Conservation (phyloP, 1,140 invertebrate genomes). For the Heliconius hermathena region DNA sequence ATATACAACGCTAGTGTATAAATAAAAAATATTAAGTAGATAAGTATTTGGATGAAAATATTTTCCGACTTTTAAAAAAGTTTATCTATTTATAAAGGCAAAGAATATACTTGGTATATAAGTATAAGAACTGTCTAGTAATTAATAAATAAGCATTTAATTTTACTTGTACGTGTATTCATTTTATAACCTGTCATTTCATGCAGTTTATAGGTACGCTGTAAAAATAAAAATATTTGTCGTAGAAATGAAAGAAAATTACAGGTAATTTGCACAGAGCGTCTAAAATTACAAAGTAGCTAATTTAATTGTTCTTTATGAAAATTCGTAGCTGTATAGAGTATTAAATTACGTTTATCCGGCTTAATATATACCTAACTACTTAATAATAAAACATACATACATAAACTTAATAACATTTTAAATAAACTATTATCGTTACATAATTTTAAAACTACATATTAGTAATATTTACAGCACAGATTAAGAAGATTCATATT, state of each 20-base stretch:
- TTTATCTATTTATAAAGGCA: too few relatives aligned
- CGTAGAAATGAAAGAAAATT: neutral
- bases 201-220: neutral
- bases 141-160: neutral
- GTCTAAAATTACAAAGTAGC: conserved; percentile 2
- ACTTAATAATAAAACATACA: too few relatives aligned
- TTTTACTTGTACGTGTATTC: neutral
- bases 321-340: neutral
- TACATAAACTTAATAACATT: too few relatives aligned
- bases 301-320: conserved; percentile 7
- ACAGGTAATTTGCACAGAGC: neutral
- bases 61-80: too few relatives aligned
- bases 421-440: too few relatives aligned
- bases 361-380: too few relatives aligned
- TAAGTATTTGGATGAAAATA: neutral
- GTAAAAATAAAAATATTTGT: conserved; percentile 13
- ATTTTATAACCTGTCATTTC: neutral
- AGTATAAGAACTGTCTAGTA: neutral
- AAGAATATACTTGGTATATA: too few relatives aligned
- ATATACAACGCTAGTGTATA: neutral
- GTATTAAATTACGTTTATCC: too few relatives aligned
- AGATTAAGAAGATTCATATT: too few relatives aligned
- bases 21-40: neutral
- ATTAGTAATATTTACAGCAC: too few relatives aligned
- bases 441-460: too few relatives aligned